Evolutionary conservation across 2,113 vertebrate genomes (phyloP).

Genomic region (Paracanthobrama guichenoti): DNA sequence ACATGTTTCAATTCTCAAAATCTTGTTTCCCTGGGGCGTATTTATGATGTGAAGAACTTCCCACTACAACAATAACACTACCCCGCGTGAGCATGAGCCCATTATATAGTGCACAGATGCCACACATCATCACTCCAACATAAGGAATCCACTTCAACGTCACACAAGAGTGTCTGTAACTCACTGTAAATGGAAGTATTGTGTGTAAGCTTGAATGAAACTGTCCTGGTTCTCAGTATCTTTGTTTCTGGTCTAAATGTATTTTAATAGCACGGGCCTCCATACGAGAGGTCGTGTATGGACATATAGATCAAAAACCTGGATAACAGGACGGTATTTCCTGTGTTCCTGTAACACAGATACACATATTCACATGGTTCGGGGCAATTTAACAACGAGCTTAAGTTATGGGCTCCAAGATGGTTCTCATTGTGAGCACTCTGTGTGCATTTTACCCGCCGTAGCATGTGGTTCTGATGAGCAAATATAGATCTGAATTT

Average conservation of each 20-base stretch:
- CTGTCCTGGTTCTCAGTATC: slow-evolving; percentile 26
- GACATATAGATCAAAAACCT: slow-evolving; percentile 36
- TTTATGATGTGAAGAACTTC: slow-evolving; percentile 50
- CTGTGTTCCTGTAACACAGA: slow-evolving; percentile 52
- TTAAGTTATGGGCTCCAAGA: slow-evolving; percentile 21
- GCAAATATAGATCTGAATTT: slow-evolving; percentile 84
- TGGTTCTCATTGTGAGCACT: slow-evolving; percentile 39
- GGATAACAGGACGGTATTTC: slow-evolving; percentile 55
- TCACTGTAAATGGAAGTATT: slow-evolving; percentile 2
- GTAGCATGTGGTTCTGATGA: slow-evolving; percentile 85
- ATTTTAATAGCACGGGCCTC: neutral
- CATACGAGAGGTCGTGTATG: slow-evolving; percentile 9
- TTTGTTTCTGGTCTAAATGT: slow-evolving; percentile 9
- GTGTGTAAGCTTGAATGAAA: slow-evolving; percentile 18
- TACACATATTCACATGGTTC: slow-evolving; percentile 32
- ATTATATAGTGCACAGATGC: slow-evolving; percentile 42
- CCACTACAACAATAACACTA: slow-evolving; percentile 41
- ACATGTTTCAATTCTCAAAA: slow-evolving; percentile 46
- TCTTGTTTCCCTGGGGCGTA: slow-evolving; percentile 30
- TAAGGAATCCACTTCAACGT: neutral
- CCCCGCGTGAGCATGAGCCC: slow-evolving; percentile 22
- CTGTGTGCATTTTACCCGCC: slow-evolving; percentile 67
- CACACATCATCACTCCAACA: slow-evolving; percentile 34
- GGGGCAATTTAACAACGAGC: slow-evolving; percentile 40
- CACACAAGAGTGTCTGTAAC: slow-evolving; percentile 10